Conservation (phyloP, 2,113 vertebrate species). For the Erinaceus europaeus region DNA sequence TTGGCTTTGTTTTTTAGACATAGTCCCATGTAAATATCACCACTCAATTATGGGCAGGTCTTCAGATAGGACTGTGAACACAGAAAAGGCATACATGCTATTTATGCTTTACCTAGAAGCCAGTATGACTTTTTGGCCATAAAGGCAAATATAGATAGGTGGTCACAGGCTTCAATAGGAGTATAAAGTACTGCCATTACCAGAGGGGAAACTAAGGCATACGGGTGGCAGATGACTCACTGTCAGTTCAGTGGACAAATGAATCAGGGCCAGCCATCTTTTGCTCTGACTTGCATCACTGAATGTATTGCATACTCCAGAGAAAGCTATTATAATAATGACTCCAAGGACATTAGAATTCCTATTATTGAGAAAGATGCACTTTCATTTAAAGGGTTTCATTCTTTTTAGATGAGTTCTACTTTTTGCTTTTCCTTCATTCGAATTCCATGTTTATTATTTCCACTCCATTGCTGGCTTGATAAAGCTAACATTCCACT, state of each 20-base stretch:
- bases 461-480: constrained; percentile 44
- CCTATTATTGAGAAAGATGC: constrained; percentile 67
- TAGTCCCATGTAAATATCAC: not conserved
- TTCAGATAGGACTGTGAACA: not conserved
- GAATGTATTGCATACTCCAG: constrained; percentile 22
- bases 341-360: constrained; percentile 67
- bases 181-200: not conserved
- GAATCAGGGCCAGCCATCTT: not conserved
- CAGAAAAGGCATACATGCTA: not conserved
- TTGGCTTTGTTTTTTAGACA: not conserved
- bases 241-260: not conserved
- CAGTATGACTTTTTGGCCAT: not conserved
- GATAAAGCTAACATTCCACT: constrained; percentile 51
- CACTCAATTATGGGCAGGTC: not conserved
- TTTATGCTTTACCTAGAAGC: not conserved
- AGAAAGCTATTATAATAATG: constrained; percentile 64
- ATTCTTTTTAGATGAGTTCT: constrained; percentile 65
- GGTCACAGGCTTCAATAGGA: not conserved
- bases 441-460: constrained; percentile 61
- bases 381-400: constrained; percentile 67
- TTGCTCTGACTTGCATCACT: constrained; percentile 32
- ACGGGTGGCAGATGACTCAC: not conserved
- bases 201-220: constrained; percentile 18
- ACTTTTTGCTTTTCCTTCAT: constrained; percentile 57
- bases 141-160: not conserved